Base-by-base conservation (phyloP, 2,113 vertebrate species). In the Ginglymostoma cirratum region DNA sequence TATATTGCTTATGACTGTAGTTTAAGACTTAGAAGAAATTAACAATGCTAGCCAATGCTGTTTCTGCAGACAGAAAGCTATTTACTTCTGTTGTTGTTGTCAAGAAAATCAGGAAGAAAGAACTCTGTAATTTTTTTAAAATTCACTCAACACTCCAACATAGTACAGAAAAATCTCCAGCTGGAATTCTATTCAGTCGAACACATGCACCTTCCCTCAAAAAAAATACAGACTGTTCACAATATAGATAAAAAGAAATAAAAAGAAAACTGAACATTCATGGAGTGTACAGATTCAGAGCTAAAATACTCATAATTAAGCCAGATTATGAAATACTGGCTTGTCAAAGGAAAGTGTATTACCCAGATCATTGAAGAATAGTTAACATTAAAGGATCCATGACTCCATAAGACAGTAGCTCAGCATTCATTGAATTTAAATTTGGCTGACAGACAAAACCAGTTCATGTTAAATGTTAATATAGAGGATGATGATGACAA, bases 401-500 rank as follows among this genome's bases (percentile, higher is more conserved):
- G 80, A n/a, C n/a, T 83, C 38, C n/a, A 80, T 17, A 15, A 80
- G n/a, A 65, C 52, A 92, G 5, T 2, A 38, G 34, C 14, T 3
- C n/a, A 55, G 55, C 87, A 65, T 5, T 55, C 27, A 90, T 61
- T 55, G 30, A 30, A 55, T 55, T 17, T 61, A 52, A 52, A 45
- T 6, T 30, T 23, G 21, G 2, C 85, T 23, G 85, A 14, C 8
- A 52, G 48, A 6, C 85, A 87, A 89, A 23, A 89, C 23, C 48
- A 55, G 10, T 5, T 30, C 48, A 19, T 65, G 87, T 6, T 65
- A 55, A 34, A 34, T 55, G 65, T 52, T 21, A 30, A 92, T 92
- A 92, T n/a, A 34, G 87, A 65, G 19, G 87, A 34, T n/a, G 55
- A 92, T 89, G 55, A 92, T 89, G 86, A 89, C 55, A 87, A 87